Evolutionary conservation across 2,888 invertebrate genomes (phyloP), one percentile per base, ranked within the genome.

Genomic region (Plagodis pulveraria): DNA sequence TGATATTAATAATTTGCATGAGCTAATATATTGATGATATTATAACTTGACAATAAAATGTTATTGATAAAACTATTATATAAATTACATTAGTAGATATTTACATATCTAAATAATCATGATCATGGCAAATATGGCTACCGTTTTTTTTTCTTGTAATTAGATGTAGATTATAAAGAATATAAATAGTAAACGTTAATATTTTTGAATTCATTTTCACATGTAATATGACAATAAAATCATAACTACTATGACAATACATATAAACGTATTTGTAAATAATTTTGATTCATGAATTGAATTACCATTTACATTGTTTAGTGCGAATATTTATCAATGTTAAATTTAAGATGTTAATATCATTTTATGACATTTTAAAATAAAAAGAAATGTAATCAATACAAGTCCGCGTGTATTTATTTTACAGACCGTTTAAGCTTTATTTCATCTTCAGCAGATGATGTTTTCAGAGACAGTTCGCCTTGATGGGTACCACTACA

Each of bases 341-440:
- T 91, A 89, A 81, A 71, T 69, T 74, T 91, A 92, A 91, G 91
- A 90, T 89, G 92, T 92, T 92, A 83, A 89, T 91, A 91, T 91
- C 89, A 91, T 90, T 90, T 91, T 91, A 91, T 87, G 89, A 89
- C 83, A 90, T 89, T 91, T 89, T 84, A 87, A 89, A 91, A 89
- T 89, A 88, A 90, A 89, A 88, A 42, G 50, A 87, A 82, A 80
- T 86, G 82, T 88, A 87, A 84, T 80, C 82, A 77, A 79, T 76
- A 44, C 70, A 64, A 63, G 66, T 58, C 7, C 9, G 36, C 8
- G 6, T 12, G 48, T 40, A 50, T 50, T 51, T 48, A 42, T 54
- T 43, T 33, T 41, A n/a, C 38, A 4, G 0, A 38, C 6, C 7
- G 1, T 8, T 38, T 38, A 8, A 9, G 9, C 1, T 8, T 38